phyloP scores from a whole-genome alignment of 2,797 vertebrate species.

The Brachymystax lenok region DNA sequence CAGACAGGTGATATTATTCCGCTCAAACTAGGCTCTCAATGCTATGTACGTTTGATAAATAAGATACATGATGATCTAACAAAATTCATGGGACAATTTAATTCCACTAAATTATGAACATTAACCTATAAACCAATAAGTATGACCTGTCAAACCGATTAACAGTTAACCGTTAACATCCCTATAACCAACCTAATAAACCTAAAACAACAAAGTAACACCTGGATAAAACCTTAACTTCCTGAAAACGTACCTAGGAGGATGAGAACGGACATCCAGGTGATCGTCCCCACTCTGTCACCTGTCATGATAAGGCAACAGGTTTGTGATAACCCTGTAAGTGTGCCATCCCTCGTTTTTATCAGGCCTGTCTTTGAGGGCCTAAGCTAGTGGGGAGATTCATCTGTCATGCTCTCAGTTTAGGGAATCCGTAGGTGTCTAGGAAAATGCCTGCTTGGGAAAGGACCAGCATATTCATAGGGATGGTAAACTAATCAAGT shows the following conservation, averaged over 20 bases:
- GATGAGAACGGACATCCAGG: background rate
- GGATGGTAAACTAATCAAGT: background rate
- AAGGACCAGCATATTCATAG: background rate
- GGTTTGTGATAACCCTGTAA: slow-evolving; percentile 14
- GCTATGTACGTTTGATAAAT: no score
- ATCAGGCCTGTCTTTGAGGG: background rate
- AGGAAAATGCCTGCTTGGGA: slow-evolving; percentile 4
- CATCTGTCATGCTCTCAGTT: slow-evolving; percentile 13
- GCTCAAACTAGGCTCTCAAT: no score
- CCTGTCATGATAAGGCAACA: slow-evolving; percentile 6
- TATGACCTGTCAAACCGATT: no score
- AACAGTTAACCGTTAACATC: no score
- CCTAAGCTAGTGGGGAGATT: background rate
- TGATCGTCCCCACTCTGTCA: background rate
- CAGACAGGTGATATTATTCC: no score
- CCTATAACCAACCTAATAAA: no score
- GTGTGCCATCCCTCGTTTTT: slow-evolving; percentile 18
- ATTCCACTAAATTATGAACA: no score
- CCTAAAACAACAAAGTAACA: background rate
- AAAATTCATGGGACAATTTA: no score
- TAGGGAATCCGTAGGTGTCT: slow-evolving; percentile 5
- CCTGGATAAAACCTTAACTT: background rate
- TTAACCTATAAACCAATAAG: no score
- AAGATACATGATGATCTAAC: no score
- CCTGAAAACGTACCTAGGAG: background rate